These are phyloP conservation scores for Apis florea DNA, from an alignment of 1,140 invertebrate genomes.

Conservation along the genomic window DNA sequence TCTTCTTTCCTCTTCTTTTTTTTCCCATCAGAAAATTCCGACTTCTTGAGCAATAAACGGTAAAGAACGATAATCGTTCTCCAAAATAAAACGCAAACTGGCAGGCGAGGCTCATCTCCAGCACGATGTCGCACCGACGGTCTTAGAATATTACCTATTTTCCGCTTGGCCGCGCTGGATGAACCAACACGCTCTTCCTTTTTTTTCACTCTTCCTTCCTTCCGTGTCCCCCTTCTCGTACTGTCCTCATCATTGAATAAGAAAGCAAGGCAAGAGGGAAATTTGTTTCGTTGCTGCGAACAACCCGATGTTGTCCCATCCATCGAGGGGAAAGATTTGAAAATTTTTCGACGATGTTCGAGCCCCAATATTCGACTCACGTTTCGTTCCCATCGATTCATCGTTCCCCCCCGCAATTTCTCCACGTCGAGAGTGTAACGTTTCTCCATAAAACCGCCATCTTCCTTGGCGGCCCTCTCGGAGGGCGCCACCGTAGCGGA, in stretches of 20 bases:
- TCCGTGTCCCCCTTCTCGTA: no score
- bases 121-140: conserved; percentile 53
- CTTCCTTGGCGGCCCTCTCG: neutral
- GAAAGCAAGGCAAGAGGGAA: neutral
- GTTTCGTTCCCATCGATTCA: neutral
- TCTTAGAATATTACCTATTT: conserved; percentile 72
- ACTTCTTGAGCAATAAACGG: neutral
- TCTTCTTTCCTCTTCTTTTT: conserved; percentile 20
- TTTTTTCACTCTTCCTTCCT: conserved; percentile 17
- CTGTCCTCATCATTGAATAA: conserved; percentile 18
- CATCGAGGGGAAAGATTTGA: neutral
- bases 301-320: neutral
- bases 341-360: neutral
- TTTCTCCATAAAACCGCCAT: neutral
- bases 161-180: conserved; percentile 62
- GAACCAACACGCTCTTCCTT: conserved; percentile 39
- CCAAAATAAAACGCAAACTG: conserved; percentile 24
- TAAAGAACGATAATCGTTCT: neutral
- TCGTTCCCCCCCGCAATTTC: neutral
- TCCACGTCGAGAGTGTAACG: neutral
- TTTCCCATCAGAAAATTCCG: conserved; percentile 16
- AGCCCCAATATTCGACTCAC: neutral
- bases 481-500: neutral
- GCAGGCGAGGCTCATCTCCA: conserved; percentile 56
- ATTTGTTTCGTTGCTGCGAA: conserved; percentile 7